Evolutionary conservation across 2,888 invertebrate genomes (phyloP), one percentile per base, ranked within the genome.

Genomic region (Andrena fulva): DNA sequence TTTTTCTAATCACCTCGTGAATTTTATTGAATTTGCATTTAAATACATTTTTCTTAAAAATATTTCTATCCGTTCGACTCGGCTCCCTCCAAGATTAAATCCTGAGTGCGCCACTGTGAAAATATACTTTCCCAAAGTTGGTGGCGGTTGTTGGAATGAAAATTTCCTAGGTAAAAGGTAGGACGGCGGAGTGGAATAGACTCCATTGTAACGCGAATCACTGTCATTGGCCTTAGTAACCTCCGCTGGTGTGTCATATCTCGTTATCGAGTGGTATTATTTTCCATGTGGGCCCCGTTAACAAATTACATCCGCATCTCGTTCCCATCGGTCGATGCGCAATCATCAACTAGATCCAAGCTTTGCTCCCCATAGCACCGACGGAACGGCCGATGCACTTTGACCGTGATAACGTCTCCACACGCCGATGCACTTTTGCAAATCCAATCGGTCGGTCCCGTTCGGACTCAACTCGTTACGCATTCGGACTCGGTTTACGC

Each of bases 221-320:
- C 80, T 86, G 80, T 85, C 87, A 85, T 87, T 87, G 87, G 87
- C 83, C 87, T 85, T 87, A 87, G 66, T 70, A 73, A 71, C 71
- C 75, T 82, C 59, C 29, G 67, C 20, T 50, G 66, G 63, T 56
- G 67, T 75, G 77, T 87, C 85, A 73, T 60, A 80, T 68, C 73
- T 67, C 76, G 79, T 73, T 64, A 80, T 79, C 75, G 71, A 78
- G 80, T 72, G 60, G 80, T 64, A 84, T 88, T 84, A 86, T 82
- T 86, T 88, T 88, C 84, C 76, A 52, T 60, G 77, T 66, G 67
- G 76, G 73, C 62, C 62, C 83, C 72, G 76, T 86, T 89, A 89
- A 89, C 89, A 87, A 89, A 90, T 85, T 89, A 89, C 90, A 90
- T 89, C 90, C 90, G 89, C 85, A 85, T 90, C 87, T 84, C 85